Base-by-base conservation (phyloP, 2,888 invertebrate species). In the Agriopis leucophaearia region DNA sequence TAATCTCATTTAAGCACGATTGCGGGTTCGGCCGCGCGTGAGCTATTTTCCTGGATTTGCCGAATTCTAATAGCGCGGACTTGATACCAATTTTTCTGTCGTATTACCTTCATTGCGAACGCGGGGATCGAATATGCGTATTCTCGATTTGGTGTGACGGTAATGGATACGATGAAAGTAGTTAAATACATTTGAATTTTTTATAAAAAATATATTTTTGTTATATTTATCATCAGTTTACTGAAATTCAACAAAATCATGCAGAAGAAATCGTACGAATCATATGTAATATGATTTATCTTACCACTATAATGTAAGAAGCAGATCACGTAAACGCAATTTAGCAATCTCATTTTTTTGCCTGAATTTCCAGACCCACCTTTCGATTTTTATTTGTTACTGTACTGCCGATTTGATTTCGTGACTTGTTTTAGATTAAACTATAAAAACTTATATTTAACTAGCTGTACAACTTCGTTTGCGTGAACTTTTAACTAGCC, bases 1-100 rank as follows among this genome's bases (percentile, higher is more conserved):
- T 87, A 88, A 87, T 86, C 84, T 80, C 76, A 80, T 87, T 87
- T 85, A 80, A 81, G 80, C 81, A 71, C 81, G 81, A 83, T 84
- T 83, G 82, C 81, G 75, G 79, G 74, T 81, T 78, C 71, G 81
- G 82, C 82, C 79, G 78, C 68, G 72, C 74, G 79, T 80, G 76
- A 84, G 76, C 78, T 77, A 81, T 84, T 84, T 78, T 67, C 72
- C 73, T 73, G 80, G 74, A 78, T 81, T 81, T 75, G 73, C 74
- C 72, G 78, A 73, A 77, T 77, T 76, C 73, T 66, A 78, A 78
- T 74, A 73, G 69, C 69, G 74, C 69, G 74, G 54, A 60, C 60
- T 59, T 54, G 64, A 54, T 65, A 77, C 75, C 76, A 73, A 69
- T 78, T 80, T 78, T 81, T 73, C 59, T 60, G 70, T 55, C 78